These are phyloP conservation scores for Albula glossodonta DNA, from an alignment of 2,113 vertebrate genomes.

Conservation along the genomic window DNA sequence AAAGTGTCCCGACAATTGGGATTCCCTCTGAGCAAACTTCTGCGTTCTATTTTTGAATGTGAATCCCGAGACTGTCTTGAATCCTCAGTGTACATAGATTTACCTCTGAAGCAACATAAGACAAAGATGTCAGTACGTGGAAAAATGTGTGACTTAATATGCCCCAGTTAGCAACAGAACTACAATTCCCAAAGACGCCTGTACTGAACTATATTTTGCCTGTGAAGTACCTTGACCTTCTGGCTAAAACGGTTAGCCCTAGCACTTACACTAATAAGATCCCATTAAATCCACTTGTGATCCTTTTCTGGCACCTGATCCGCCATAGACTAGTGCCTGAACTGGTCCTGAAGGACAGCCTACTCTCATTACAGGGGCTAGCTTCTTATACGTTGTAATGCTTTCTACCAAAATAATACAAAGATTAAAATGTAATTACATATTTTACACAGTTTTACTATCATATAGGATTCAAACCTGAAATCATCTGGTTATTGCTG, in stretches of 20 bases:
- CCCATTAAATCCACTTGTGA: slow-evolving; percentile 46
- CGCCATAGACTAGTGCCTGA: not conserved
- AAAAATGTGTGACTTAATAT: not conserved
- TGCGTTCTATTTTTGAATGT: not conserved
- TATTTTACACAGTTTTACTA: not conserved
- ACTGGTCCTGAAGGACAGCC: not conserved
- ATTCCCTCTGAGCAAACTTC: not conserved
- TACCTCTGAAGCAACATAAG: not conserved
- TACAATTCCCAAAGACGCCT: slow-evolving; percentile 40
- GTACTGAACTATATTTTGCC: not conserved
- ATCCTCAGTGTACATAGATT: not conserved
- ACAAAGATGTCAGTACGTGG: not conserved
- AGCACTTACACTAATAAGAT: slow-evolving; percentile 36
- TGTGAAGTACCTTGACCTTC: slow-evolving; percentile 5
- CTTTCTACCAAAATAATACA: not conserved
- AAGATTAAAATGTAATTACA: not conserved
- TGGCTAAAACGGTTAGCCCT: slow-evolving; percentile 1
- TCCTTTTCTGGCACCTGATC: not conserved
- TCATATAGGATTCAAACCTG: no score
- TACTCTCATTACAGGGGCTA: not conserved
- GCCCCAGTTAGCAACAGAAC: slow-evolving; percentile 20
- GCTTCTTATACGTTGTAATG: not conserved
- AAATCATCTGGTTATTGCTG: no score
- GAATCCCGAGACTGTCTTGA: not conserved
- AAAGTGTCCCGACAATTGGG: not conserved